Base-by-base conservation (phyloP, 2,797 vertebrate species). In the Fistularia commersonii region DNA sequence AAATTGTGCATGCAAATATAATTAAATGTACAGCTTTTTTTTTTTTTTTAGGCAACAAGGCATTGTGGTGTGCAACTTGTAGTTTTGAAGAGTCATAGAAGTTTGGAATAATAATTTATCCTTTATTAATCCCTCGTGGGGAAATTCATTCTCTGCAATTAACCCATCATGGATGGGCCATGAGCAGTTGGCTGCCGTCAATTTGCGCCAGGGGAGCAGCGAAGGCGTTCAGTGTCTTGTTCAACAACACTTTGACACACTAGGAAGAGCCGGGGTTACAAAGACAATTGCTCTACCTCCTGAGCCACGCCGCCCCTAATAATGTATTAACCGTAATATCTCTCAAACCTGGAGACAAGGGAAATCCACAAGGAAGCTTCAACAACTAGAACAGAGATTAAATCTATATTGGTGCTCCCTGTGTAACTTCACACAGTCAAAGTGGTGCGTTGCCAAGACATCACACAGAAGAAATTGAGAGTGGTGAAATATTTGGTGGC, bases 311-410 rank as follows among this genome's bases (percentile, higher is more conserved):
- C 9, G 38, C 38, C 9, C 12, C 38, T 40, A 66, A 72, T 23
- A 23, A 23, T 53, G 55, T 51, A 66, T 62, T 38, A 48, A 52
- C 33, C 72, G 62, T 57, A 74, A 65, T 66, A 58, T 45, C 41
- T 55, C 48, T 62, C 51, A 48, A 50, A 59, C 41, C 32, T 9
- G 39, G 49, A 37, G 67, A 69, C 58, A 67, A 55, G 61, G 48
- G 33, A 41, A 42, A 67, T 60, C 46, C 59, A 32, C 44, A 40
- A 52, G 50, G 48, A 64, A 74, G 65, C 45, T 54, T 6, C 9
- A 48, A 48, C 50, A 65, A 48, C 45, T n/a, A 41, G 37, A 69
- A 51, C 45, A 32, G 45, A 73, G 75, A 78, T 81, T 56, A 50
- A 69, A 74, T 74, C 72, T 62, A 53, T 3, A 14, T 48, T 46